Conservation (phyloP, 30 jellyfish, hydroid and myxozoan genomes). For the Clytia hemisphaerica region DNA sequence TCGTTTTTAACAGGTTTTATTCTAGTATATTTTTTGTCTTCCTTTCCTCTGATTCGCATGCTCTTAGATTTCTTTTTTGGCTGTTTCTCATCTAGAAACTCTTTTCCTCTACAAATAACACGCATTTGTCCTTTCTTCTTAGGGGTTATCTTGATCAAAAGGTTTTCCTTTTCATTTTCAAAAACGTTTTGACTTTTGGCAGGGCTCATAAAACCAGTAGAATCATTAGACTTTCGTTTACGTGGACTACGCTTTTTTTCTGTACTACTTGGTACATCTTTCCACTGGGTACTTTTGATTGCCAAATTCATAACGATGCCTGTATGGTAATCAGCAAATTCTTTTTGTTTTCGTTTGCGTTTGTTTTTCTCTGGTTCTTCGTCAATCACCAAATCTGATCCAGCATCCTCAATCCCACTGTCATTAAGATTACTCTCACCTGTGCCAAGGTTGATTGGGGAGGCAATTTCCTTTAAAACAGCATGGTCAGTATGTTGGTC, state of each 20-base stretch:
- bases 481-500: too few species aligned
- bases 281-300: too few species aligned
- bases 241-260: background rate
- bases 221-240: too few species aligned
- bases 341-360: slow-evolving; percentile 67
- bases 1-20: background rate
- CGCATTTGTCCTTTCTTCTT: background rate
- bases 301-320: slow-evolving; percentile 58
- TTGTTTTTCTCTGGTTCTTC: slow-evolving; percentile 10
- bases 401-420: background rate
- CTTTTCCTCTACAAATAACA: background rate
- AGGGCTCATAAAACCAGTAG: too few species aligned
- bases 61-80: background rate
- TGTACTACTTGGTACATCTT: background rate
- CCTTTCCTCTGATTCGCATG: background rate
- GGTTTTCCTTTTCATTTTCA: background rate
- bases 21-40: background rate
- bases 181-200: background rate
- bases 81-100: background rate
- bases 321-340: slow-evolving; percentile 60
- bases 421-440: background rate
- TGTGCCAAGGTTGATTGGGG: background rate
- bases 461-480: too few species aligned
- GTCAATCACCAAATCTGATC: background rate
- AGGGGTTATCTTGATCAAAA: too few species aligned